Evolutionary conservation across 2,888 invertebrate genomes (phyloP).

Genomic region (Agapostemon virescens): DNA sequence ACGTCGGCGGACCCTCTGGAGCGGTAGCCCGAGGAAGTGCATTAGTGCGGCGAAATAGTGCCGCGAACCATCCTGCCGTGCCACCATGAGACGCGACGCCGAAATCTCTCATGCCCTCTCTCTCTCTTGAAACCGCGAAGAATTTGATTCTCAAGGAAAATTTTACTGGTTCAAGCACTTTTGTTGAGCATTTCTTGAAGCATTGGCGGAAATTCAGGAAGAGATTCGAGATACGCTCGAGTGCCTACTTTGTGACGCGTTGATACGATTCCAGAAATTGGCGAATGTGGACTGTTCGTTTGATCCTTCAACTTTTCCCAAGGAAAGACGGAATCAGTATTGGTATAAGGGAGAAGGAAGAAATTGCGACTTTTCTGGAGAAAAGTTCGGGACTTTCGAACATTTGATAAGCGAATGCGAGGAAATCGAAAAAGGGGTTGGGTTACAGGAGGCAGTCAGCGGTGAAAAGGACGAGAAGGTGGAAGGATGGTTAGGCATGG

Average conservation of each 20-base stretch:
- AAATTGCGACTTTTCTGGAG: too few relatives aligned
- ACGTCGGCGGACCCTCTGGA: conserved; percentile 35
- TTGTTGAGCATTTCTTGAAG: not conserved
- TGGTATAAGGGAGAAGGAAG: too few relatives aligned
- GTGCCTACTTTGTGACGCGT: not conserved
- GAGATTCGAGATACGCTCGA: not conserved
- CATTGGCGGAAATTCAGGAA: not conserved
- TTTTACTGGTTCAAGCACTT: not conserved
- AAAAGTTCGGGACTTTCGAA: too few relatives aligned
- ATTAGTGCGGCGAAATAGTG: conserved; percentile 41
- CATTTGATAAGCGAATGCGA: too few relatives aligned
- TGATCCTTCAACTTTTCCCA: not conserved
- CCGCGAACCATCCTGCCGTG: not conserved
- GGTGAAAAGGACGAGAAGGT: too few relatives aligned
- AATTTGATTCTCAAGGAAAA: not conserved
- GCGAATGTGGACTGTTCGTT: not conserved
- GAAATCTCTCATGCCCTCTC: not conserved
- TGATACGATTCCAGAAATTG: too few relatives aligned
- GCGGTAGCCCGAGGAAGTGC: conserved; percentile 43
- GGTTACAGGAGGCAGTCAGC: too few relatives aligned
- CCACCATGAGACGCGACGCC: not conserved
- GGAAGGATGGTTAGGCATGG: too few relatives aligned
- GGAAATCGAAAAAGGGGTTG: too few relatives aligned
- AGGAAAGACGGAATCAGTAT: too few relatives aligned
- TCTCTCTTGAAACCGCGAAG: not conserved